A percentile compares a stretch with the other conserved stretches of the same genome.
These are phyloP conservation scores for Rhinolophus ferrumequinum DNA, from an alignment of 2,113 vertebrate genomes.

Conservation along the genomic window DNA sequence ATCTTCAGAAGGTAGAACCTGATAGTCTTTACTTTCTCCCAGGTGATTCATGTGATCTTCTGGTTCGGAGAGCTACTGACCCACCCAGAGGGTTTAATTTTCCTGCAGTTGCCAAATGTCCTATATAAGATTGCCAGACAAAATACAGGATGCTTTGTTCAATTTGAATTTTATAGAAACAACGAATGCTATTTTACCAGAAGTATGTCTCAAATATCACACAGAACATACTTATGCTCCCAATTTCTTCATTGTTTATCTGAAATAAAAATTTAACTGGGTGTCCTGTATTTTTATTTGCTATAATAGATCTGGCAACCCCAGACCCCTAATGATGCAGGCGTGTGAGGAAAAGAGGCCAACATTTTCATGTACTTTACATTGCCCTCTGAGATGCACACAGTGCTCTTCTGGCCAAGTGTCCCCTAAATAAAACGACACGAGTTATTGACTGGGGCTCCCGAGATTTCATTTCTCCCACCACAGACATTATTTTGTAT, in stretches of 20 bases:
- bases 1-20: neutral
- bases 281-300: slow-evolving; percentile 24
- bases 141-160: neutral
- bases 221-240: neutral
- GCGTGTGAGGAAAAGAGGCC: neutral
- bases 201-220: neutral
- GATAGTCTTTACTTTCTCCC: neutral
- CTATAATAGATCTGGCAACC: neutral
- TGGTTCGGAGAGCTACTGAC: neutral
- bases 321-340: neutral
- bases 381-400: neutral
- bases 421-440: neutral
- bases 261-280: slow-evolving; percentile 18
- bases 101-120: neutral
- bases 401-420: neutral
- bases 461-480: neutral
- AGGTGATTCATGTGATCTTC: neutral
- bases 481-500: neutral
- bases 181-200: neutral
- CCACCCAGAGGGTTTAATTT: neutral
- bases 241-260: neutral
- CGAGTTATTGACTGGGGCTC: neutral
- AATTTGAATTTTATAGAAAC: slow-evolving; percentile 14
- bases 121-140: neutral
- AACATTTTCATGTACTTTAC: neutral